Percentiles rank a stretch among this genome's conserved stretches.
Conservation (phyloP, 1,140 invertebrate species). For the Antheraea pernyi region DNA sequence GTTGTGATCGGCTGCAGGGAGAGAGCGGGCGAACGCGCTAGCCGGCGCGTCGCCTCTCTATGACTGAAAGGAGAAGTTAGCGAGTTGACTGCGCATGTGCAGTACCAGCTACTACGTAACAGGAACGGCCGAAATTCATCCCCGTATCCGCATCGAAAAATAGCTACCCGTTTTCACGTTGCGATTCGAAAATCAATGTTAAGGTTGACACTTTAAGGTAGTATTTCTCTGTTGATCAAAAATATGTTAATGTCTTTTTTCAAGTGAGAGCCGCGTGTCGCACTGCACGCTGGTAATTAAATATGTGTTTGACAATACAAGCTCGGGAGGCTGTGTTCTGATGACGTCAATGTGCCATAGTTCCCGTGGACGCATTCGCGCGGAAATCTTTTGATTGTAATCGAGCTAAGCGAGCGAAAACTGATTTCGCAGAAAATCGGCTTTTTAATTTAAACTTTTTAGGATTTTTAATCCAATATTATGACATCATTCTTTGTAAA, state of each 20-base stretch:
- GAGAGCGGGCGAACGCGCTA: constrained; percentile 69
- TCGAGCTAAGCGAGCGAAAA: constrained; percentile 15
- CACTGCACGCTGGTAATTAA: constrained; percentile 77
- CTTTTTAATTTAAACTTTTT: constrained; percentile 13
- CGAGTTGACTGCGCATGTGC: constrained; percentile 63
- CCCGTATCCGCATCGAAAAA: constrained; percentile 28
- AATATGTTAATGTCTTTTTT: constrained; percentile 26
- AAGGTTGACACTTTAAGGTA: neutral
- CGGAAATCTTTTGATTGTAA: constrained; percentile 32
- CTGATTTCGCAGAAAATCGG: constrained; percentile 12
- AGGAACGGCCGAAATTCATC: constrained; percentile 72
- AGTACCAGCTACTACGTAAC: constrained; percentile 29
- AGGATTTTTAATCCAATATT: neutral
- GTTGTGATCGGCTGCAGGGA: constrained; percentile 26
- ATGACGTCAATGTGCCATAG: constrained; percentile 69
- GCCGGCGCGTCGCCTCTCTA: constrained; percentile 72
- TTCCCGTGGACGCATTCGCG: constrained; percentile 27
- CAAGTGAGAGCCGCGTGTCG: constrained; percentile 52
- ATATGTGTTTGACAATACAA: constrained; percentile 76
- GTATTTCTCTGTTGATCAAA: neutral
- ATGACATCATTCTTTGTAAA: neutral
- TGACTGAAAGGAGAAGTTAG: constrained; percentile 59
- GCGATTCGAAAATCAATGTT: neutral
- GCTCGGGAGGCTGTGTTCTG: constrained; percentile 64
- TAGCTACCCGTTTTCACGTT: constrained; percentile 31